phyloP scores from a whole-genome alignment of 2,888 invertebrate genomes.

The Lepeophtheirus nordmannii region DNA sequence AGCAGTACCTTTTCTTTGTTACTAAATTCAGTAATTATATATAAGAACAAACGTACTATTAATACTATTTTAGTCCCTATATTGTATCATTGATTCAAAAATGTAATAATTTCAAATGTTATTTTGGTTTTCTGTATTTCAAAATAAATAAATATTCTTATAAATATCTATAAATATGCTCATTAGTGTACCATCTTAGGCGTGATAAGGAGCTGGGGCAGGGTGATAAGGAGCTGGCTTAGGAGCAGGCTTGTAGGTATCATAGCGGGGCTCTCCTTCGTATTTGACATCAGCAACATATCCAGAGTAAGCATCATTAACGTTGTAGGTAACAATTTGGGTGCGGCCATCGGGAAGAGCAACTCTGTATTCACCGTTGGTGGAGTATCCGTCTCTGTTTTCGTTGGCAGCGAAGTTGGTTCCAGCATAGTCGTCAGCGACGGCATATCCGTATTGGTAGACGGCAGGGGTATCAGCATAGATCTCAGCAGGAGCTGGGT shows the following conservation, averaged over 20 bases:
- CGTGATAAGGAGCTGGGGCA: not conserved
- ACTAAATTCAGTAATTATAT: too few species aligned
- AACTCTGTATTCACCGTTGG: slow-evolving; percentile 7
- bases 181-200: too few species aligned
- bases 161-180: too few species aligned
- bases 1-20: too few species aligned
- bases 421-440: slow-evolving; percentile 14
- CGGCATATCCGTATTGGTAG: slow-evolving; percentile 12
- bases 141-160: too few species aligned
- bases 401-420: not conserved
- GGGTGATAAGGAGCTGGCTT: slow-evolving; percentile 13
- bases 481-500: not conserved
- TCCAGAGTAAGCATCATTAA: slow-evolving; percentile 10
- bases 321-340: slow-evolving; percentile 11
- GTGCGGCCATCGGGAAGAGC: slow-evolving; percentile 13
- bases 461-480: not conserved
- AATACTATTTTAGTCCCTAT: too few species aligned
- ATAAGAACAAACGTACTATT: too few species aligned
- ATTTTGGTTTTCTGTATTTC: too few species aligned
- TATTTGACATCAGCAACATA: slow-evolving; percentile 11
- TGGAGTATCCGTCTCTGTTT: not conserved
- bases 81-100: too few species aligned
- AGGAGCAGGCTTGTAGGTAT: not conserved
- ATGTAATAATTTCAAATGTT: too few species aligned
- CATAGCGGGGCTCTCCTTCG: slow-evolving; percentile 5